These are phyloP conservation scores for Cetoscarus ocellatus DNA, from an alignment of 2,797 vertebrate species.

Conservation along the genomic window DNA sequence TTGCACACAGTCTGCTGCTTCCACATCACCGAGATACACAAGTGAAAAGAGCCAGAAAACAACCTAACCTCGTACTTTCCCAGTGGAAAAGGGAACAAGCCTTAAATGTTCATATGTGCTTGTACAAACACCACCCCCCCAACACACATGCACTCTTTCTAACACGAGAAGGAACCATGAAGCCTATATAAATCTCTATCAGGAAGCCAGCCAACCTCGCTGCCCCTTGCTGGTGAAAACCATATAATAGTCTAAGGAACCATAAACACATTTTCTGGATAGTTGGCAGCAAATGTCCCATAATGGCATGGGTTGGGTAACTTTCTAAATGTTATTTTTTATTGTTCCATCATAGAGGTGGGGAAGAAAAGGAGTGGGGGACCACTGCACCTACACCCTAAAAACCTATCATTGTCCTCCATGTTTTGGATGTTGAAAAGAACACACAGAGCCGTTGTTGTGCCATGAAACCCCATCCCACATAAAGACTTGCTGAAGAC, in stretches of 20 bases:
- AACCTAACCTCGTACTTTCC: conserved; percentile 49
- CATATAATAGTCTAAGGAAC: conserved; percentile 80
- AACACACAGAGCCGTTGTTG: conserved; percentile 44
- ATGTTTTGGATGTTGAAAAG: conserved; percentile 38
- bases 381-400: conserved; percentile 49
- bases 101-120: conserved; percentile 46
- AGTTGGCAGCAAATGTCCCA: conserved; percentile 84
- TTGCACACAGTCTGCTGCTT: conserved; percentile 13
- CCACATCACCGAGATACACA: conserved; percentile 20
- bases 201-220: conserved; percentile 78
- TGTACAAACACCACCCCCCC: conserved; percentile 34
- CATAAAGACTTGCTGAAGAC: conserved; percentile 65
- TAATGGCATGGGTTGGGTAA: conserved; percentile 78
- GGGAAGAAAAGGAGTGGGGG: conserved; percentile 9
- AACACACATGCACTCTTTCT: conserved; percentile 40
- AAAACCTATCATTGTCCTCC: conserved; percentile 27
- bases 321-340: conserved; percentile 80
- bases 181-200: conserved; percentile 84
- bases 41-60: conserved; percentile 34
- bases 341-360: conserved; percentile 62
- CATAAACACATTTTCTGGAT: conserved; percentile 86
- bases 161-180: conserved; percentile 61
- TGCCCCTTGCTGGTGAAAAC: conserved; percentile 78
- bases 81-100: conserved; percentile 56
- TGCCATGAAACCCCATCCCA: conserved; percentile 49